Evolutionary conservation across 2,888 invertebrate genomes (phyloP).

Genomic region (Dasypolia templi): DNA sequence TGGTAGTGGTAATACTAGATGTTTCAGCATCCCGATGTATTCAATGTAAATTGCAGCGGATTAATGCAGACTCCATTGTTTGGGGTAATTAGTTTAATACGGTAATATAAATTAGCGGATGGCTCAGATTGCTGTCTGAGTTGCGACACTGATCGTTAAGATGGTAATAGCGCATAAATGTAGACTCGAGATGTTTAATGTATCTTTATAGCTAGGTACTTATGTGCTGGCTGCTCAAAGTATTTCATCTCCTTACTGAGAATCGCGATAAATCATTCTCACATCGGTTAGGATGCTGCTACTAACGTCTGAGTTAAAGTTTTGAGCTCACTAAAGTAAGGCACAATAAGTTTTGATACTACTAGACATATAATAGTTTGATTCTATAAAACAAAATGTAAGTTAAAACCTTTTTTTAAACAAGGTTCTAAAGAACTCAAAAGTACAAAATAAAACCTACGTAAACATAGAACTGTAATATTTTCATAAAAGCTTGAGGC

Average conservation of each 20-base stretch:
- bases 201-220: slow-evolving; percentile 9
- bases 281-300: slow-evolving; percentile 6
- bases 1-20: slow-evolving; percentile 58
- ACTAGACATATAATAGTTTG: background rate
- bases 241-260: slow-evolving; percentile 15
- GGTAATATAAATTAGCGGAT: slow-evolving; percentile 59
- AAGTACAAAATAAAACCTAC: too few relatives aligned
- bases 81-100: slow-evolving; percentile 65
- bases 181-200: slow-evolving; percentile 25
- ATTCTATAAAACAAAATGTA: background rate
- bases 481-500: too few relatives aligned
- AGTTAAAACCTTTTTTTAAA: too few relatives aligned
- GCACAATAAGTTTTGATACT: background rate
- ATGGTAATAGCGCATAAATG: slow-evolving; percentile 47
- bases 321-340: background rate
- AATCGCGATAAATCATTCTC: slow-evolving; percentile 11
- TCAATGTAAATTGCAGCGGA: slow-evolving; percentile 66
- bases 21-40: slow-evolving; percentile 56
- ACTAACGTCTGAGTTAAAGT: slow-evolving; percentile 1
- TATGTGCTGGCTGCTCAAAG: background rate
- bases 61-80: slow-evolving; percentile 68
- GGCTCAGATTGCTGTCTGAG: slow-evolving; percentile 49
- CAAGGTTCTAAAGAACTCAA: too few relatives aligned
- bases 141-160: slow-evolving; percentile 60
- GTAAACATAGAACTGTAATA: too few relatives aligned